Evolutionary conservation across 1,140 invertebrate species (phyloP).

Genomic region (Pseudomyrmex pallidus): DNA sequence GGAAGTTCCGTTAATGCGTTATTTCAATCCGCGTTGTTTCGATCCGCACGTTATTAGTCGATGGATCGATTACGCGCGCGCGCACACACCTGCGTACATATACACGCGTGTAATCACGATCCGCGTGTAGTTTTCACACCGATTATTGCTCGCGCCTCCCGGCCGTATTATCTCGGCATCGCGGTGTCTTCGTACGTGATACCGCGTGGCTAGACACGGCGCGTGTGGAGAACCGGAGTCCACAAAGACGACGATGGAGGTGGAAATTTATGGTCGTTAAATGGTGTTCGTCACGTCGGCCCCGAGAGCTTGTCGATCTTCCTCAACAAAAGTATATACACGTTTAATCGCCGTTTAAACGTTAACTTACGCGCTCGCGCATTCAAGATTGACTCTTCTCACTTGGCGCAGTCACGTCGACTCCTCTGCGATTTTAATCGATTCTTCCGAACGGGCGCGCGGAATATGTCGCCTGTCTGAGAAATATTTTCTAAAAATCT

Average conservation of each 20-base stretch:
- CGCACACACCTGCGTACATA: too few species aligned
- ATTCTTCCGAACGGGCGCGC: too few species aligned
- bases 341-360: slow-evolving; percentile 63
- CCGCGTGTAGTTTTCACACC: slow-evolving; percentile 13
- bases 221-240: slow-evolving; percentile 26
- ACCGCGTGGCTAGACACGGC: slow-evolving; percentile 25
- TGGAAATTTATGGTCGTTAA: slow-evolving; percentile 65
- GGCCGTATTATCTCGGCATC: slow-evolving; percentile 59
- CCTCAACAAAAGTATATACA: slow-evolving; percentile 42
- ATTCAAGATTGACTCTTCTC: slow-evolving; percentile 22
- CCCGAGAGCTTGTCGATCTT: slow-evolving; percentile 51
- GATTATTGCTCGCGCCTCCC: slow-evolving; percentile 26
- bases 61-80: slow-evolving; percentile 10
- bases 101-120: slow-evolving; percentile 4
- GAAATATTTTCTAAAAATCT: too few species aligned
- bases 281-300: slow-evolving; percentile 38
- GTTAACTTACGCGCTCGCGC: slow-evolving; percentile 47
- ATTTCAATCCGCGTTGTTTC: neutral
- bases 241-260: slow-evolving; percentile 36
- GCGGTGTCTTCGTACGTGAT: slow-evolving; percentile 64
- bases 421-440: slow-evolving; percentile 16
- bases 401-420: slow-evolving; percentile 52
- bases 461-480: too few species aligned
- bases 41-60: slow-evolving; percentile 10
- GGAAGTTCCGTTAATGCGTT: neutral